phyloP scores from a whole-genome alignment of 2,113 vertebrate genomes.

The Uropsilus gracilis region DNA sequence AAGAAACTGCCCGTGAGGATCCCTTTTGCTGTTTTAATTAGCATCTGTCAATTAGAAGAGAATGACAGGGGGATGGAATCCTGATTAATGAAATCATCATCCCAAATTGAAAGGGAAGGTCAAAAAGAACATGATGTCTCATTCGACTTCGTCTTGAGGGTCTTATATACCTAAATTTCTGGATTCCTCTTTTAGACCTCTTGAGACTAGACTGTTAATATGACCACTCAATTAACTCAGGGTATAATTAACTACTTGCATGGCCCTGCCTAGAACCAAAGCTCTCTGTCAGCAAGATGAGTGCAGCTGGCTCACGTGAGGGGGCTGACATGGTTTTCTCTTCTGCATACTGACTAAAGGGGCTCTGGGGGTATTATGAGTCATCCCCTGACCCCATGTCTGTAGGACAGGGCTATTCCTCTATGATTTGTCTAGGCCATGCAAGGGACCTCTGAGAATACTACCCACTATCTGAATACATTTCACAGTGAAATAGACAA shows the following conservation, averaged over 20 bases:
- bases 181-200: slow-evolving; percentile 78
- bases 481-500: slow-evolving; percentile 66
- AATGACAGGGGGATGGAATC: slow-evolving; percentile 79
- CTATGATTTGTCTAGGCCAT: slow-evolving; percentile 26
- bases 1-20: slow-evolving; percentile 80
- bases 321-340: neutral
- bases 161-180: slow-evolving; percentile 73
- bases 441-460: slow-evolving; percentile 16
- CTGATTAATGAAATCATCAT: slow-evolving; percentile 85
- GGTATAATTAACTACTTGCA: slow-evolving; percentile 75
- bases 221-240: slow-evolving; percentile 84
- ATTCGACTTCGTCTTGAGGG: slow-evolving; percentile 81
- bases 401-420: neutral
- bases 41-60: slow-evolving; percentile 83
- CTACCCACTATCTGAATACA: slow-evolving; percentile 43
- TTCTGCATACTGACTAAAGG: neutral
- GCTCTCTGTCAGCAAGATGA: slow-evolving; percentile 78
- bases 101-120: slow-evolving; percentile 82
- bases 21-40: slow-evolving; percentile 86
- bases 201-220: slow-evolving; percentile 77
- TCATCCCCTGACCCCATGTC: neutral
- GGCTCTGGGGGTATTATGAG: neutral
- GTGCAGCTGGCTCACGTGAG: slow-evolving; percentile 8
- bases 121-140: slow-evolving; percentile 82
- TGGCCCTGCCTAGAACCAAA: slow-evolving; percentile 63